Base-by-base conservation (phyloP, 2,888 invertebrate genomes). In the Noctua fimbriata region DNA sequence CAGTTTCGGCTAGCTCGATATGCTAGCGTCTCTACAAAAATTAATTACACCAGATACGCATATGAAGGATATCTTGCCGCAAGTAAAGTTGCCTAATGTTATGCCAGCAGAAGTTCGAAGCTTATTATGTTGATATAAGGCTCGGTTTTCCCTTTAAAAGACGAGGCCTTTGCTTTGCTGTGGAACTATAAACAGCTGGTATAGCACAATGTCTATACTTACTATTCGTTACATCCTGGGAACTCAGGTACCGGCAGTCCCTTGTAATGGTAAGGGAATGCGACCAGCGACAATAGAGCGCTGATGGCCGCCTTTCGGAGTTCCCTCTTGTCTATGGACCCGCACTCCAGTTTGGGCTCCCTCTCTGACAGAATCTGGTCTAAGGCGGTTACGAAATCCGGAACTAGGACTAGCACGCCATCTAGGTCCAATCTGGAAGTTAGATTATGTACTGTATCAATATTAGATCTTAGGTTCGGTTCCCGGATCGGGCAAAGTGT, bases 261-360 rank as follows among this genome's bases (percentile, higher is more conserved):
- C 93, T 98, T 98, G 93, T 99, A 99, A 96, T 99, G 99, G 79
- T 99, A 97, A 0, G 99, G 99, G 91, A 99, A 97, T 32, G 99
- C 98, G 83, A 99, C 97, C 94, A 99, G 98, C 2, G 99, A 99
- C 87, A 99, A 95, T 41, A 99, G 97, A 75, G 99, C 97, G 91
- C 99, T 98, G 83, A 99, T 99, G 52, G 99, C 99, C 3, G 99
- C 99, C 89, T 99, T 98, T 83, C 99, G 97, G 81, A 99, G 95
- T 91, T 99, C 98, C 2, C 98, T 97, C 94, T 98, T 98, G 84
- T 98, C 98, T 87, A 98, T 97, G 79, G 97, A 93, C 24, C 97
- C 98, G 58, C 98, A 97, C 90, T 98, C 98, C 69, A 99, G 96
- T 93, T 98, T 98, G 16, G 96, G 96, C 91, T 99, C 98, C 91